phyloP scores from a whole-genome alignment of 2,797 vertebrate species.

The Ispidina lecontei region DNA sequence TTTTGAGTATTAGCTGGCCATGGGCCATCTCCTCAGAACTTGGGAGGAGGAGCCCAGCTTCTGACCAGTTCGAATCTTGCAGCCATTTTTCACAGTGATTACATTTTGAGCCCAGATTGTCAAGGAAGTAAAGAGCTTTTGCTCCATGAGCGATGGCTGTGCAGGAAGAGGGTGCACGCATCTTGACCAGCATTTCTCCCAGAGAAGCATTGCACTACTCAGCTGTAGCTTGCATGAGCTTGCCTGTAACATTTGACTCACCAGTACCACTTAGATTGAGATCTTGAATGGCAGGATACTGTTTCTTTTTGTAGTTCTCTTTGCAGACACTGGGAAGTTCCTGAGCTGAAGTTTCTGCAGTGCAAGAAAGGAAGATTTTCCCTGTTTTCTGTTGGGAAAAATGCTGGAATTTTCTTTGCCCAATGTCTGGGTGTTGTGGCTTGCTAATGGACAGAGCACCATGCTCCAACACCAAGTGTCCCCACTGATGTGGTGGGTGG shows the following conservation, averaged over 20 bases:
- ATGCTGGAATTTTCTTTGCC: neutral
- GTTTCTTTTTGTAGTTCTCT: neutral
- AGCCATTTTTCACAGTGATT: neutral
- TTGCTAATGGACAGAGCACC: neutral
- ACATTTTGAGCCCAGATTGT: neutral
- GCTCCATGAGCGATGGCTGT: rapidly evolving
- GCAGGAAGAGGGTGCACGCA: rapidly evolving
- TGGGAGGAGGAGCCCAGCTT: neutral
- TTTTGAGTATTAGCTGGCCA: neutral
- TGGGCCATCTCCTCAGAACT: neutral
- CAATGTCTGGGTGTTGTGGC: neutral
- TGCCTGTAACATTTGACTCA: neutral
- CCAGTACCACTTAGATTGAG: neutral
- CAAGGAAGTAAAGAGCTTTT: neutral
- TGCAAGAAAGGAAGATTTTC: neutral
- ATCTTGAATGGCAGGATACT: neutral
- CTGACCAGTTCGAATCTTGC: neutral
- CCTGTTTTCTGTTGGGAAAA: neutral
- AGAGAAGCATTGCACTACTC: neutral
- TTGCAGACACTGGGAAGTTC: rapidly evolving
- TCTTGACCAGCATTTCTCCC: neutral
- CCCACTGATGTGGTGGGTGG: conserved; percentile 25
- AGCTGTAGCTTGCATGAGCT: neutral
- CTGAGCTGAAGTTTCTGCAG: neutral
- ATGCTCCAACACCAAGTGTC: neutral